Conservation (phyloP, 2,888 invertebrate species). For the Microctonus brassicae region DNA sequence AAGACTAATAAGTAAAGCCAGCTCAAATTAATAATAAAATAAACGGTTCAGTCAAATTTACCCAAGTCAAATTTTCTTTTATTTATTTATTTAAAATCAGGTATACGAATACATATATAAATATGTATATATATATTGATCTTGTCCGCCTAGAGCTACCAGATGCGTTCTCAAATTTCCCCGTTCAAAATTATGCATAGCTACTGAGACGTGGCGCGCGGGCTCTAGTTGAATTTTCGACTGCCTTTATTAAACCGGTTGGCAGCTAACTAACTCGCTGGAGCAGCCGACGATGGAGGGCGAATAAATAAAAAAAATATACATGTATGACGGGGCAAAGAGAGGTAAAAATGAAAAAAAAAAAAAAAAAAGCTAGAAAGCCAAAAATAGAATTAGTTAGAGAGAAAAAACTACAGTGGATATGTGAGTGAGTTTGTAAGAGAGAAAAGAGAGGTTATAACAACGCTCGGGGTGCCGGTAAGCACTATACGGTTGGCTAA, state of each 20-base stretch:
- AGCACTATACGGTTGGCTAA: constrained; percentile 32
- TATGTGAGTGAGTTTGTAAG: constrained; percentile 8
- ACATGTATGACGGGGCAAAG: constrained; percentile 17
- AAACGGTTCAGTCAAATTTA: not conserved
- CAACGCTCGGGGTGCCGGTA: constrained; percentile 14
- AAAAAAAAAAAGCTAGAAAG: constrained; percentile 27
- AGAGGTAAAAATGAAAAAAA: constrained; percentile 22
- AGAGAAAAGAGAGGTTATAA: constrained; percentile 12
- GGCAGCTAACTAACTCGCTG: constrained; percentile 48
- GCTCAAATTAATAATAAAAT: not conserved
- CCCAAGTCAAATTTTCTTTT: not conserved
- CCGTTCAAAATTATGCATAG: constrained; percentile 50
- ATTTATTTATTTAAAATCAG: not conserved
- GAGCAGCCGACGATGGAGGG: constrained; percentile 25
- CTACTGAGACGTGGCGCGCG: constrained; percentile 38
- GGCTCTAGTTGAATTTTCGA: constrained; percentile 45
- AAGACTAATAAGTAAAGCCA: no score
- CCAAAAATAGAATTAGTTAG: constrained; percentile 37
- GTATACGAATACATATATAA: not conserved
- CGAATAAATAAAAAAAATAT: constrained; percentile 20
- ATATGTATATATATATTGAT: constrained; percentile 2
- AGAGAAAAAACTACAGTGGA: constrained; percentile 26
- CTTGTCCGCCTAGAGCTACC: constrained; percentile 17
- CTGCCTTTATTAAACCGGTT: constrained; percentile 52
- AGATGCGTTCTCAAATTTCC: constrained; percentile 50